Evolutionary conservation across 2,113 vertebrate genomes (phyloP).

Genomic region (Cyprinodon variegatus): DNA sequence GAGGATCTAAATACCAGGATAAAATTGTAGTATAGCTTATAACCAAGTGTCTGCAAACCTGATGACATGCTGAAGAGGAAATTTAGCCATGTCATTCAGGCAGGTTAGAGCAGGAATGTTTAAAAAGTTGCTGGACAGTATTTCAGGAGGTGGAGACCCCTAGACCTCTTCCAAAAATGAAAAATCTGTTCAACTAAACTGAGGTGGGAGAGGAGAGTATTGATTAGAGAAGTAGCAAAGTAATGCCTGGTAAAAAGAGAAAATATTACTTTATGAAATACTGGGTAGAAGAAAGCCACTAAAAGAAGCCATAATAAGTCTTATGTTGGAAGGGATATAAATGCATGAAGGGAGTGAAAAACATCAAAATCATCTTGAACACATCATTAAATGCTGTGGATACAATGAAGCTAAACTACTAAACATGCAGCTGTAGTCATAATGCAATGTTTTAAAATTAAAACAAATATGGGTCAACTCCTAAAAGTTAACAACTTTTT

Average conservation of each 20-base stretch:
- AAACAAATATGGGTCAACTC: neutral
- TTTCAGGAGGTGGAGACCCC: neutral
- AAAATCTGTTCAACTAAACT: neutral
- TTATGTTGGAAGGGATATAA: too few species aligned
- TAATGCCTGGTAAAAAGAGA: neutral
- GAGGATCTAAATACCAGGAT: too few species aligned
- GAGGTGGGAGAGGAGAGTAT: neutral
- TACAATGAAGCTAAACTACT: neutral
- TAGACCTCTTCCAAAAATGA: neutral
- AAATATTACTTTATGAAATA: neutral
- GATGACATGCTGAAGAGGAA: neutral
- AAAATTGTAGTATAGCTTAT: neutral
- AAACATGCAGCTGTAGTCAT: neutral
- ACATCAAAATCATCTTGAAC: neutral
- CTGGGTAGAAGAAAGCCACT: neutral
- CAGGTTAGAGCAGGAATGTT: neutral
- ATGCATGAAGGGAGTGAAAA: too few species aligned
- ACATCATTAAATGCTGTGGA: neutral
- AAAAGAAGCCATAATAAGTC: neutral
- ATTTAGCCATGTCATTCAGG: neutral
- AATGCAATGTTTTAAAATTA: neutral
- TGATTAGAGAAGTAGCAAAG: neutral
- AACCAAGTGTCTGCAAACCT: neutral
- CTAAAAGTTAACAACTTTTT: neutral
- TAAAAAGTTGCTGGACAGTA: neutral